Base-by-base conservation (phyloP, 2,888 invertebrate species). In the Lithodes maja region DNA sequence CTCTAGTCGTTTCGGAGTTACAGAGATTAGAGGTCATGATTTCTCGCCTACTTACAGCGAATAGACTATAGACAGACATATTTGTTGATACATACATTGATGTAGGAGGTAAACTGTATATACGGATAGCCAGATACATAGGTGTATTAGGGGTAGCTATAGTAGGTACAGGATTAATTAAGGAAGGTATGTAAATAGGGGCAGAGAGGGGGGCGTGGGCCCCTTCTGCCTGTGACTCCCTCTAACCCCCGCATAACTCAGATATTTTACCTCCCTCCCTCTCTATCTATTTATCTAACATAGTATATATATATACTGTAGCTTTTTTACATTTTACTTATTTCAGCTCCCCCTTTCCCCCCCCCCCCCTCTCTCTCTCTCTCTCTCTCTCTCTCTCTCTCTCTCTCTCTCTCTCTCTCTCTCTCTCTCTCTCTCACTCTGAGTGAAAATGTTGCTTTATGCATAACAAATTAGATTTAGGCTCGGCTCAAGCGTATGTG, bases 391-490 rank as follows among this genome's bases (percentile, higher is more conserved):
- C 61, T 12, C 61, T 61, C 61, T 12, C 61, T 61, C 61, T 12
- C 61, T 61, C 61, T 12, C 12, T 61, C 12, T 12, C 61, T 12
- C 61, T 61, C 61, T 61, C 61, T 12, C 61, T 61, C 7, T 12
- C 61, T 12, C 61, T 61, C 61, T 61, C 12, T 61, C 61, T 5
- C 61, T 12, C 61, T 7, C 61, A 12, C 12, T 12, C 61, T 5
- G 61, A 61, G 61, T 61, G 61, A 61, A 61, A 61, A 61, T 61
- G 61, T 61, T 61, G 61, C 61, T 61, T 61, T 61, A 61, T 61
- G 61, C 61, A 61, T 61, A 61, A 61, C 61, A 61, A 61, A 61
- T 61, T 61, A 61, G 61, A 61, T 61, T 61, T 12, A 7, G 61
- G 61, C 61, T 5, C 61, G 61, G 61, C 61, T 61, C 61, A 61